Conservation (phyloP, 2,888 invertebrate species). For the Epistrophella euchroma region DNA sequence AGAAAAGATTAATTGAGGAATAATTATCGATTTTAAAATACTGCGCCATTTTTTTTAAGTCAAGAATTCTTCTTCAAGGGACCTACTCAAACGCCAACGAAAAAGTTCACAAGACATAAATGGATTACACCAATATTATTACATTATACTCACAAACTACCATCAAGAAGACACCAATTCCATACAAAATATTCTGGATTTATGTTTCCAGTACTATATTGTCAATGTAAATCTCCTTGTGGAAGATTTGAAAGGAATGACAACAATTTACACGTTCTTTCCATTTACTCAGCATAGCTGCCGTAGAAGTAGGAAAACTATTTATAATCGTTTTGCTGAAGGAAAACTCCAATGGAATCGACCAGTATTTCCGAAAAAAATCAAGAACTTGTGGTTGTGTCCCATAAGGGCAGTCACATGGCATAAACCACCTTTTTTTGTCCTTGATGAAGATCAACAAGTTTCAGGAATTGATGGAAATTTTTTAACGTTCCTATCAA, state of each 20-base stretch:
- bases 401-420: not conserved
- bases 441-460: constrained; percentile 3
- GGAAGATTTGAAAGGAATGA: not conserved
- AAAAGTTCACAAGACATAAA: not conserved
- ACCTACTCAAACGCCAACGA: not conserved
- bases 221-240: constrained; percentile 18
- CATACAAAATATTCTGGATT: not conserved
- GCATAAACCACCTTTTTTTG: constrained; percentile 15
- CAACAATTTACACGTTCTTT: constrained; percentile 5
- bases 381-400: constrained; percentile 1
- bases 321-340: not conserved
- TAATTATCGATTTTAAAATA: no score
- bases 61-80: not conserved
- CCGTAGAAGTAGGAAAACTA: not conserved
- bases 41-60: not conserved
- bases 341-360: not conserved
- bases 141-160: not conserved
- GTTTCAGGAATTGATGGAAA: constrained; percentile 23
- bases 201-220: not conserved
- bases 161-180: not conserved
- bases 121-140: constrained; percentile 1
- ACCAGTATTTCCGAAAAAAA: constrained; percentile 8
- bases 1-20: no score
- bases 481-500: constrained; percentile 4
- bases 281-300: constrained; percentile 8